A percentile compares a stretch with the other conserved stretches of the same genome.
Conservation (phyloP, 2,797 vertebrate genomes). For the Amphiprion clarkii region DNA sequence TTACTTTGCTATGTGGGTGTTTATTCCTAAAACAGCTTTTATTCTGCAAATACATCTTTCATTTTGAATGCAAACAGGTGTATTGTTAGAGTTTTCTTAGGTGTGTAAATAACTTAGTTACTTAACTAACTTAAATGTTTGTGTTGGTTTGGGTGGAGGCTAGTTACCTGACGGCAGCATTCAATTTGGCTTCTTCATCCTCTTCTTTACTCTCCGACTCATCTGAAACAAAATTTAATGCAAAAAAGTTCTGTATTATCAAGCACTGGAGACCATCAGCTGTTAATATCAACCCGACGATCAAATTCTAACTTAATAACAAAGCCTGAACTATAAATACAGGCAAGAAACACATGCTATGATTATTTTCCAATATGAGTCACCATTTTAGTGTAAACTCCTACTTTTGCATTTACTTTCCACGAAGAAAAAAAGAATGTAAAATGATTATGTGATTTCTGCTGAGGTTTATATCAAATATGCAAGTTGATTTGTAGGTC, state of each 20-base stretch:
- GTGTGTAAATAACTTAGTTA: not conserved
- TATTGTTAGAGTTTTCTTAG: not conserved
- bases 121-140: not conserved
- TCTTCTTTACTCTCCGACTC: constrained; percentile 94
- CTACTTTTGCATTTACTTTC: no score
- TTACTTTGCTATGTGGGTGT: no score
- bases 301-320: not conserved
- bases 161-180: constrained; percentile 80
- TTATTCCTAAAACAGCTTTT: no score
- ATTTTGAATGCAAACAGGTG: not conserved
- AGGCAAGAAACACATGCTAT: no score
- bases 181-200: constrained; percentile 90
- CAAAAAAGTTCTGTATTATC: not conserved
- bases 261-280: not conserved
- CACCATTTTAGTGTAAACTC: no score
- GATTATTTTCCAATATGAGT: no score
- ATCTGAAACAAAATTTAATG: constrained; percentile 83
- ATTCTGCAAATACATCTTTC: no score
- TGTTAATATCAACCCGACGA: not conserved
- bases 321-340: no score
- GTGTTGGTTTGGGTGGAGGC: not conserved
- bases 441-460: no score
- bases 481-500: no score
- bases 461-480: no score
- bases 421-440: no score